Evolutionary conservation across 1,140 invertebrate genomes (phyloP).

Genomic region (Brevipalpus yothersi): DNA sequence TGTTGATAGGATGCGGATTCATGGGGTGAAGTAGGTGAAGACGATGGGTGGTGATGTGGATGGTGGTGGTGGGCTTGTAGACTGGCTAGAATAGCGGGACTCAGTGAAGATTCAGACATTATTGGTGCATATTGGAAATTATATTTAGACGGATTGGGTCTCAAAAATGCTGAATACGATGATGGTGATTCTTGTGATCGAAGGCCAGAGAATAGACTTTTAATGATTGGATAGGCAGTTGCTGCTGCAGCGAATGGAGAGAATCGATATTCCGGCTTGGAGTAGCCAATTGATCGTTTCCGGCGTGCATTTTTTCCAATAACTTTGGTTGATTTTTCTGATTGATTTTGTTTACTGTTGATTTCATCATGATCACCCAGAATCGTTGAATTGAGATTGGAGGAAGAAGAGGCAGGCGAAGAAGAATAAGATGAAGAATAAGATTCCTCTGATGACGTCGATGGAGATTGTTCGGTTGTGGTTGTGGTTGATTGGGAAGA

Average conservation of each 20-base stretch:
- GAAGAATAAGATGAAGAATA: no score
- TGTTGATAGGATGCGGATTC: neutral
- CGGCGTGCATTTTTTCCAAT: neutral
- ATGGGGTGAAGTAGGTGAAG: neutral
- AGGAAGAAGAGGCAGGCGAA: no score
- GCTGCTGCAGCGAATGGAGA: neutral
- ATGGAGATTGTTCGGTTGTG: no score
- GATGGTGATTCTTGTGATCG: neutral
- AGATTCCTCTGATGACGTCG: no score
- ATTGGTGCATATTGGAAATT: neutral
- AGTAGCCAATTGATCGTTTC: neutral
- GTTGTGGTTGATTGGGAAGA: no score
- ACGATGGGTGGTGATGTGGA: neutral
- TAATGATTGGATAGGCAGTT: neutral
- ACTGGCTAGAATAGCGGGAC: neutral
- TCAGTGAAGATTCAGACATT: neutral
- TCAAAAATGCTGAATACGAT: neutral
- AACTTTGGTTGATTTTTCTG: no score
- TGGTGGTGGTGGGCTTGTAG: no score
- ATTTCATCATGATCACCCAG: no score
- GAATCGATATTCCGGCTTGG: neutral
- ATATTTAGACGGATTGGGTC: neutral
- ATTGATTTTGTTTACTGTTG: no score
- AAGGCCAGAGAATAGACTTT: neutral
- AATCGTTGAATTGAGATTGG: no score